A percentile compares a stretch with the other conserved stretches of the same genome.
Conservation (phyloP, 1,140 invertebrate species). For the Aethina tumida region DNA sequence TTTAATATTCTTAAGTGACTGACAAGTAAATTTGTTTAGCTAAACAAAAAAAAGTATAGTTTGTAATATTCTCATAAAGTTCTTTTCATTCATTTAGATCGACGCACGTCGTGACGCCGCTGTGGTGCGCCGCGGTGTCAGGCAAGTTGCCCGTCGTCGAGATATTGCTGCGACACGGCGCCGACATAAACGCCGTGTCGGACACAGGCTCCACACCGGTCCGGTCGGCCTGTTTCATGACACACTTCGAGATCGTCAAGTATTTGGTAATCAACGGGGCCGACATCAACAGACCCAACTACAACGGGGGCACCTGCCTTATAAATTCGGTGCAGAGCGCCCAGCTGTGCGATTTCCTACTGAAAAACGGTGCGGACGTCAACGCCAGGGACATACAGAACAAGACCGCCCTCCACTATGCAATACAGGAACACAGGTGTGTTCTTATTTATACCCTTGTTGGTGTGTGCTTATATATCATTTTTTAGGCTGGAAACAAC, state of each 20-base stretch:
- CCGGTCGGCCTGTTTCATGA: slow-evolving; percentile 88
- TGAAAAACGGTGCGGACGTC: slow-evolving; percentile 66
- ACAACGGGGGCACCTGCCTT: slow-evolving; percentile 86
- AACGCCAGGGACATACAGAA: slow-evolving; percentile 84
- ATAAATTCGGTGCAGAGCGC: slow-evolving; percentile 89
- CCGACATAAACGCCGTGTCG: slow-evolving; percentile 73
- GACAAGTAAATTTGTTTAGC: too few species aligned
- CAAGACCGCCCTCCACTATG: slow-evolving; percentile 89
- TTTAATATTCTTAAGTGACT: too few species aligned
- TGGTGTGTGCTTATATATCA: slow-evolving; percentile 1
- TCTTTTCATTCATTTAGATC: too few species aligned
- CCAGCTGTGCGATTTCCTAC: slow-evolving; percentile 69
- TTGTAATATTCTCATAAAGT: too few species aligned
- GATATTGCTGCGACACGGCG: slow-evolving; percentile 68
- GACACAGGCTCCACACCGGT: slow-evolving; percentile 85
- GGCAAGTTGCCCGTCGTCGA: slow-evolving; percentile 70
- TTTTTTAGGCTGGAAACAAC: slow-evolving; percentile 65
- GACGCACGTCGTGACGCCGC: slow-evolving; percentile 72
- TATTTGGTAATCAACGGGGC: slow-evolving; percentile 77
- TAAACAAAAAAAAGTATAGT: too few species aligned
- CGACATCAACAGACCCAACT: slow-evolving; percentile 77
- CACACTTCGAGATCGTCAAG: slow-evolving; percentile 69
- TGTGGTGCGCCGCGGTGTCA: slow-evolving; percentile 91
- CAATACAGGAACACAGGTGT: slow-evolving; percentile 73
- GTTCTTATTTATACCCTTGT: slow-evolving; percentile 1